Evolutionary conservation across 2,888 invertebrate species (phyloP), one percentile per base, ranked within the genome.

Genomic region (Drosophila anomelani): DNA sequence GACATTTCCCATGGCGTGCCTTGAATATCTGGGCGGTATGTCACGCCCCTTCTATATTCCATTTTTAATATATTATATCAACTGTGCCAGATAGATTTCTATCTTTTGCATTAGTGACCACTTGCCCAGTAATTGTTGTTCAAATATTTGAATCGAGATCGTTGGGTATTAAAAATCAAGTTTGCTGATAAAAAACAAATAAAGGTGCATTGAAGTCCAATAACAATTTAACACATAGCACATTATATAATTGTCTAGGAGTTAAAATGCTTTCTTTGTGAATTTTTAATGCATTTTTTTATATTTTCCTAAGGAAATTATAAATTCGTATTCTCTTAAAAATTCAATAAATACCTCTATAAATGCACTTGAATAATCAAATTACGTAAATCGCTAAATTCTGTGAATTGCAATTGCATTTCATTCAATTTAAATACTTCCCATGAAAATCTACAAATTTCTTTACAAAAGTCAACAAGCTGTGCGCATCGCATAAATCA

Each of bases 81-180:
- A 53, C 36, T 51, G 51, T 53, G 67, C 81, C 67, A 75, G 57
- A 34, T 49, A 60, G 80, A 81, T 80, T 59, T 53, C 29, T 69
- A 81, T 87, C 85, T 74, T 43, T 17, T 68, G 75, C 82, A 85
- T 84, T 81, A 87, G 82, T 71, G 75, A 73, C 78, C 73, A 81
- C 77, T 81, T 78, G 66, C 70, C 61, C 70, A 59, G 73, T 69
- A 75, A 80, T 77, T 80, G 56, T 29, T 54, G 70, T 68, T 76
- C 57, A 67, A 84, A 69, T 85, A 85, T 81, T 85, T 70, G 57
- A 64, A 54, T 44, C 44, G 38, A 43, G 60, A 70, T 60, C 54
- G 58, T 38, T 20, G 46, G 20, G 60, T 61, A 56, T 72, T 77
- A 54, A 62, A 69, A 53, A 60, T 66, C 73, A 38, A 29, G 39